These are phyloP conservation scores for Holothuria leucospilota DNA, from an alignment of 53 echinoderm and acorn worm species.

Conservation along the genomic window DNA sequence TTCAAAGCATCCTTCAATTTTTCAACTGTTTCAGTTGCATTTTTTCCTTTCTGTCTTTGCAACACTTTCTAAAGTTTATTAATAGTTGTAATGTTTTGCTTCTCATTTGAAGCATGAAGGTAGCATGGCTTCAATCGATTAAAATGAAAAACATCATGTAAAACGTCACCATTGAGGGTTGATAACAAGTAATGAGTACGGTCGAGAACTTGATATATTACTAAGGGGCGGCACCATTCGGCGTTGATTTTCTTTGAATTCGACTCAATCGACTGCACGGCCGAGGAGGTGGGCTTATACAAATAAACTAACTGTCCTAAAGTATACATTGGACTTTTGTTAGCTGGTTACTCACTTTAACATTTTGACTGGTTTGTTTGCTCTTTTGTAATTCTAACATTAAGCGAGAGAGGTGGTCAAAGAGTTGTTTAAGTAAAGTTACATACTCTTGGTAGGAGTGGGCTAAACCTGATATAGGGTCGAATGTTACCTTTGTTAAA, in stretches of 20 bases:
- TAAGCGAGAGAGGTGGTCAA: conserved; percentile 19
- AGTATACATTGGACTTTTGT: conserved; percentile 33
- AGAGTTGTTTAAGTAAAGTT: not conserved
- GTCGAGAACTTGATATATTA: not conserved
- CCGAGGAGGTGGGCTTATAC: conserved; percentile 12
- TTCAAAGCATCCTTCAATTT: not conserved
- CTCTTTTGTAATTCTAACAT: conserved; percentile 38
- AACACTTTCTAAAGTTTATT: not conserved
- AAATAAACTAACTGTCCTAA: conserved; percentile 42
- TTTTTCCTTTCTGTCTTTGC: not conserved
- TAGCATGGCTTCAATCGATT: not conserved
- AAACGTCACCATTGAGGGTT: not conserved
- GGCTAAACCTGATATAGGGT: not conserved
- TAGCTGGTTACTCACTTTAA: not conserved
- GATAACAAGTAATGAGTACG: not conserved
- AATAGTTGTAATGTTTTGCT: not conserved
- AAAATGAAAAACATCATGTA: not conserved
- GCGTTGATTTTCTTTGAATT: not conserved
- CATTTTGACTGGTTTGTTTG: conserved; percentile 38
- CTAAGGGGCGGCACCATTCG: not conserved
- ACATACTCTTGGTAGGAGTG: conserved; percentile 18
- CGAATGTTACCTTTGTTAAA: conserved; percentile 18
- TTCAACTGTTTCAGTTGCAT: not conserved
- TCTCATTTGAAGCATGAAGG: not conserved
- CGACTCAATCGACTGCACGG: not conserved